These are phyloP conservation scores for Rhinolophus sinicus DNA, from an alignment of 2,113 vertebrate genomes.

Conservation along the genomic window DNA sequence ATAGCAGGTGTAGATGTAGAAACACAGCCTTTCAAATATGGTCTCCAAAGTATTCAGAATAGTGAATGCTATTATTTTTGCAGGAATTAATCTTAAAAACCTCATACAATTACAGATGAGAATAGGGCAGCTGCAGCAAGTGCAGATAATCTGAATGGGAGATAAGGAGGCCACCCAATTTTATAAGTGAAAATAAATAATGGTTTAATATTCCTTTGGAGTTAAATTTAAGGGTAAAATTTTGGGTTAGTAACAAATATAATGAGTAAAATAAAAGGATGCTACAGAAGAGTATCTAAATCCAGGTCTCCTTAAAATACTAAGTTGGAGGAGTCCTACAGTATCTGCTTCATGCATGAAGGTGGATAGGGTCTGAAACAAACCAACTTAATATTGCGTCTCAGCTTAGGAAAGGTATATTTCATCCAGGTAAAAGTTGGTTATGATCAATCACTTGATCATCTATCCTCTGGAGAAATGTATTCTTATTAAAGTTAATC, in stretches of 20 bases:
- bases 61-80: constrained; percentile 23
- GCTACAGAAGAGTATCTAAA: neutral
- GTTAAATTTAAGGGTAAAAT: constrained; percentile 56
- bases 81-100: constrained; percentile 43
- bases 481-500: neutral
- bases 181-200: constrained; percentile 35
- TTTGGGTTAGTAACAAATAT: constrained; percentile 17
- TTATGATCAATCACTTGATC: neutral
- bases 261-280: constrained; percentile 47
- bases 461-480: neutral
- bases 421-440: constrained; percentile 9
- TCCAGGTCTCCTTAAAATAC: neutral
- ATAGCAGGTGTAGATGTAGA: neutral
- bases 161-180: neutral
- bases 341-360: neutral
- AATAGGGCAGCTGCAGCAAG: neutral
- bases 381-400: neutral
- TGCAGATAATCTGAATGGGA: constrained; percentile 14
- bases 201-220: constrained; percentile 7
- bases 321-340: neutral
- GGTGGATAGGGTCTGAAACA: neutral
- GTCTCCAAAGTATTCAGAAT: neutral
- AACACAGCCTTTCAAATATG: neutral
- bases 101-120: constrained; percentile 1
- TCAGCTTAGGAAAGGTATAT: neutral